A percentile compares a stretch with the other conserved stretches of the same genome.
These are phyloP conservation scores for Anser cygnoides DNA, from an alignment of 2,113 vertebrate genomes.

Conservation along the genomic window DNA sequence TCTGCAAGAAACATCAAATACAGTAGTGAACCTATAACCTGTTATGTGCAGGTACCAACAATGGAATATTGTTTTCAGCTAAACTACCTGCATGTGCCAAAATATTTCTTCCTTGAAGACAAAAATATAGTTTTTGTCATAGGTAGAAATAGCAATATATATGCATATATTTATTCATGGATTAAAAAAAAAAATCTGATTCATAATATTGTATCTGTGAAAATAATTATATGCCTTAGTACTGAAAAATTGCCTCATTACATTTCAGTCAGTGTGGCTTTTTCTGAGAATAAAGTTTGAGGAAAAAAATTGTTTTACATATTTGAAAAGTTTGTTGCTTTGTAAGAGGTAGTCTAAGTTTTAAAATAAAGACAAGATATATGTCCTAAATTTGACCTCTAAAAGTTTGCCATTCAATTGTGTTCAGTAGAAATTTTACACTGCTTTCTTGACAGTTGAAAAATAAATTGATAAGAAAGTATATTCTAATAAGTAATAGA, in stretches of 20 bases:
- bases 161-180: not conserved
- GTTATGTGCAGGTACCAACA: not conserved
- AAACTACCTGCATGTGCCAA: not conserved
- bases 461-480: not conserved
- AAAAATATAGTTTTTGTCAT: not conserved
- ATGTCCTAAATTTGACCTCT: not conserved
- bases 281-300: not conserved
- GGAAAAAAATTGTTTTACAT: not conserved
- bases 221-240: not conserved
- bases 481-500: not conserved
- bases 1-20: not conserved
- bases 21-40: not conserved
- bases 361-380: not conserved
- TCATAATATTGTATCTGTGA: not conserved
- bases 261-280: not conserved
- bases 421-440: not conserved
- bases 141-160: not conserved
- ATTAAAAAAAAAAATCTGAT: not conserved
- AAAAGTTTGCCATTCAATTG: not conserved
- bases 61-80: not conserved
- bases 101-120: not conserved
- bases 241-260: not conserved
- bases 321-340: not conserved
- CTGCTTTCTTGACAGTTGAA: not conserved
- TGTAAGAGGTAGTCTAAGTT: not conserved